Evolutionary conservation across 1,140 invertebrate species (phyloP).

Genomic region (Dendrolimus kikuchii): DNA sequence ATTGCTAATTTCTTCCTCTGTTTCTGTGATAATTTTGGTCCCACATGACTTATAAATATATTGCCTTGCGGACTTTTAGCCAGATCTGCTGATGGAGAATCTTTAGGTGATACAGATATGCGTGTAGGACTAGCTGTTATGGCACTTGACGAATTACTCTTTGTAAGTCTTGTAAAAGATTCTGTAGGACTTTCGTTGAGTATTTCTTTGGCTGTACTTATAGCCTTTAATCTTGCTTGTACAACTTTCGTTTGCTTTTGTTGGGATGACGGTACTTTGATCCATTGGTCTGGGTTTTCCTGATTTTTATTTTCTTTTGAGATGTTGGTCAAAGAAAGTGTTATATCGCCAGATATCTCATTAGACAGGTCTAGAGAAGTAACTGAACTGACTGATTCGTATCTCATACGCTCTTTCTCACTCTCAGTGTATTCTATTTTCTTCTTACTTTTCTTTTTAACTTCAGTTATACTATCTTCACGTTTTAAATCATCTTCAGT

Average conservation of each 20-base stretch:
- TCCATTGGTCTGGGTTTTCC: slow-evolving; percentile 49
- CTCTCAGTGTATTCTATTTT: slow-evolving; percentile 64
- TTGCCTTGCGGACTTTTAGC: slow-evolving; percentile 39
- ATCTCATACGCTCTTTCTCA: slow-evolving; percentile 61
- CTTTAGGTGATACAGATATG: slow-evolving; percentile 48
- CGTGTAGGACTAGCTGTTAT: slow-evolving; percentile 30
- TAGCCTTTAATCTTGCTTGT: slow-evolving; percentile 68
- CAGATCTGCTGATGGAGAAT: slow-evolving; percentile 27
- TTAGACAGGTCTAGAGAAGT: slow-evolving; percentile 58
- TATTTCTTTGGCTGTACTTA: slow-evolving; percentile 60
- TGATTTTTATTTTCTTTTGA: slow-evolving; percentile 41
- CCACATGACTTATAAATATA: slow-evolving; percentile 52
- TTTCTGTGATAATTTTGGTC: slow-evolving; percentile 76
- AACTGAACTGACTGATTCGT: slow-evolving; percentile 64
- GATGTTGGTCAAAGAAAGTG: slow-evolving; percentile 57
- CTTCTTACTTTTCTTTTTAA: slow-evolving; percentile 52
- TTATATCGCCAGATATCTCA: slow-evolving; percentile 55
- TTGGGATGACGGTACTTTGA: slow-evolving; percentile 55
- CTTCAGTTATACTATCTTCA: slow-evolving; percentile 38
- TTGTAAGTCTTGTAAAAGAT: slow-evolving; percentile 54
- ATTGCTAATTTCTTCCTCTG: slow-evolving; percentile 73
- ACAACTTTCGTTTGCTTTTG: slow-evolving; percentile 64
- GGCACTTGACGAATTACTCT: slow-evolving; percentile 40
- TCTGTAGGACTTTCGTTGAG: slow-evolving; percentile 47
- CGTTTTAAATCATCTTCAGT: slow-evolving; percentile 54